Evolutionary conservation across 2,888 invertebrate genomes (phyloP).

Genomic region (Drosophila leonis): DNA sequence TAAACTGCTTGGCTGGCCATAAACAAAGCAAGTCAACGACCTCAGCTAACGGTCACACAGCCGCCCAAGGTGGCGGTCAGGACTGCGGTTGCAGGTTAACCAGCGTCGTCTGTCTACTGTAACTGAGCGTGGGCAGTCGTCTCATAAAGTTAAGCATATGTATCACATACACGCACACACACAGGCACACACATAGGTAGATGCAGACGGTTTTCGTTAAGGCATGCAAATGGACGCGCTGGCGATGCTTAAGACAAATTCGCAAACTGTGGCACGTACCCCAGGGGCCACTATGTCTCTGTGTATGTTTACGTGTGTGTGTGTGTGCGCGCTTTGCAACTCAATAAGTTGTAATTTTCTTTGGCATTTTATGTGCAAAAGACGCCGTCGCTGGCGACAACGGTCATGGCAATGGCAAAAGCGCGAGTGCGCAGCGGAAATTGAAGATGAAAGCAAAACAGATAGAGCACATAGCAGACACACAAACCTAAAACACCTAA

Average conservation of each 20-base stretch:
- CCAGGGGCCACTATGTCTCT: slow-evolving; percentile 50
- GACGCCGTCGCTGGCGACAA: slow-evolving; percentile 21
- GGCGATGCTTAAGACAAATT: slow-evolving; percentile 29
- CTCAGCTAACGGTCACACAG: slow-evolving; percentile 24
- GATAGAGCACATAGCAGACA: slow-evolving; percentile 58
- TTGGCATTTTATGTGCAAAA: slow-evolving; percentile 60
- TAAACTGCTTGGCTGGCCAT: slow-evolving; percentile 9
- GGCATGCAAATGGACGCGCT: slow-evolving; percentile 62
- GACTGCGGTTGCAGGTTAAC: slow-evolving; percentile 44
- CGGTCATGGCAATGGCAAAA: slow-evolving; percentile 24
- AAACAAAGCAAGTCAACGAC: slow-evolving; percentile 59
- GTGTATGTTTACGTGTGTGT: slow-evolving; percentile 24
- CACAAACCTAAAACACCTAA: slow-evolving; percentile 60
- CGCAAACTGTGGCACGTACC: slow-evolving; percentile 49
- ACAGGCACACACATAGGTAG: slow-evolving; percentile 29
- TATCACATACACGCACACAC: slow-evolving; percentile 11
- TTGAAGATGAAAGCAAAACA: slow-evolving; percentile 75
- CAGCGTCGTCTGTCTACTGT: slow-evolving; percentile 44
- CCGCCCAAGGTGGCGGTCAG: slow-evolving; percentile 30
- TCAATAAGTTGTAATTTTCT: slow-evolving; percentile 79
- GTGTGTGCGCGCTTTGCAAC: slow-evolving; percentile 63
- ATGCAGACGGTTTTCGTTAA: slow-evolving; percentile 51
- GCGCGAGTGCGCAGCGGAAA: slow-evolving; percentile 72
- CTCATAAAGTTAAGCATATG: slow-evolving; percentile 53
- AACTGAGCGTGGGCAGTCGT: slow-evolving; percentile 56